phyloP scores from a whole-genome alignment of 2,797 vertebrate genomes.

The Peromyscus eremicus region DNA sequence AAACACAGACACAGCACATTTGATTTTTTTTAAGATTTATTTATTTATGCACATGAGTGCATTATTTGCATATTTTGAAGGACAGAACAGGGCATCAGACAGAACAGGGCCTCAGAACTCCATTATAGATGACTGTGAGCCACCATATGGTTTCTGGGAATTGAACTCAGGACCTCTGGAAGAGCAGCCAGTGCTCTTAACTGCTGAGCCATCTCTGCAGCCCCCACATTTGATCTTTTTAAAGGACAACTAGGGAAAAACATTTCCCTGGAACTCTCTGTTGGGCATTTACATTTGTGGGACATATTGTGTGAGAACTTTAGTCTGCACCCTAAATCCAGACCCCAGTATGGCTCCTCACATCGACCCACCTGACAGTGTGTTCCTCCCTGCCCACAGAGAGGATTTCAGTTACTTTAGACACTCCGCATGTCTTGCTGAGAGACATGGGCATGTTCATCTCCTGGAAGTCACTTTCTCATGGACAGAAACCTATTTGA shows the following conservation, averaged over 20 bases:
- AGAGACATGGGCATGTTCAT: no score
- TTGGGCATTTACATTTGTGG: neutral
- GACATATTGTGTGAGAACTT: neutral
- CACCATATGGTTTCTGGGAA: no score
- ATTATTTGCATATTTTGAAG: no score
- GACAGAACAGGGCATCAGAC: no score
- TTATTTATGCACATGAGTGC: no score
- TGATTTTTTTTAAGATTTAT: neutral
- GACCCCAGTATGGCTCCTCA: neutral
- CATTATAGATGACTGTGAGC: no score
- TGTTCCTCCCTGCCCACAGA: neutral
- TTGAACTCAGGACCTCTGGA: no score
- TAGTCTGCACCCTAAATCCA: neutral
- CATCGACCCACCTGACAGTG: accelerated
- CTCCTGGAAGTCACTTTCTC: neutral
- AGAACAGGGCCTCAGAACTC: no score
- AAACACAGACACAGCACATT: neutral
- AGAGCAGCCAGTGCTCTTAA: no score
- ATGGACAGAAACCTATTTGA: constrained; percentile 8
- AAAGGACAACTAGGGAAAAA: neutral
- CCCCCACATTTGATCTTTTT: neutral
- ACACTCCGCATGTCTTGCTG: neutral
- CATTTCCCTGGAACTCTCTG: neutral
- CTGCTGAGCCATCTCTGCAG: no score
- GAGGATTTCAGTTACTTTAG: neutral